Conservation (phyloP, 2,888 invertebrate genomes). For the Ischnura elegans region DNA sequence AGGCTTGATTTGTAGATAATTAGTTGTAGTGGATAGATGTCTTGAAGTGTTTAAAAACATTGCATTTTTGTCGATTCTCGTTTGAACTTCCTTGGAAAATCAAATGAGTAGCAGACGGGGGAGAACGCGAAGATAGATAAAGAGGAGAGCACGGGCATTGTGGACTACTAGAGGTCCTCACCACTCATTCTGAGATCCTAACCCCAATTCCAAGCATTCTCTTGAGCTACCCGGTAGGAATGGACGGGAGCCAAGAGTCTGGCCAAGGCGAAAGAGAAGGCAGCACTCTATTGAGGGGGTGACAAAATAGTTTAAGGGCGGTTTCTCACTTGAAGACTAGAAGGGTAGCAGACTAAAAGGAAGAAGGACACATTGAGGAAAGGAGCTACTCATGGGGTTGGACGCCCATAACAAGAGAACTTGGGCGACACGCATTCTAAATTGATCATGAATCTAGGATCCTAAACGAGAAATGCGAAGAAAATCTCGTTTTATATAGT, state of each 20-base stretch:
- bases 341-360: background rate
- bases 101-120: background rate
- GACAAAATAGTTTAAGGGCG: constrained; percentile 59
- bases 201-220: background rate
- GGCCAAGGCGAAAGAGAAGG: constrained; percentile 25
- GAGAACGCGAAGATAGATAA: background rate
- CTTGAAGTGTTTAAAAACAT: too few species aligned
- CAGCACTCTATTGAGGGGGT: constrained; percentile 52
- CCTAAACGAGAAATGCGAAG: too few species aligned
- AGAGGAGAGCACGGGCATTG: background rate
- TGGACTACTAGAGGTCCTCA: background rate
- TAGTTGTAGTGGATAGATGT: too few species aligned
- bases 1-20: too few species aligned
- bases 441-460: too few species aligned
- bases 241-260: background rate
- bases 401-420: too few species aligned
- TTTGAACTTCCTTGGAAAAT: too few species aligned
- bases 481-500: too few species aligned
- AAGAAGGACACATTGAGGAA: background rate
- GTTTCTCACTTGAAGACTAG: background rate
- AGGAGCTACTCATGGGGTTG: too few species aligned
- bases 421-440: too few species aligned
- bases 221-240: background rate
- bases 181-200: background rate
- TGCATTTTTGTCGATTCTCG: too few species aligned